These are phyloP conservation scores for Medauroidea extradentata DNA, from an alignment of 1,140 invertebrate species.

Conservation along the genomic window DNA sequence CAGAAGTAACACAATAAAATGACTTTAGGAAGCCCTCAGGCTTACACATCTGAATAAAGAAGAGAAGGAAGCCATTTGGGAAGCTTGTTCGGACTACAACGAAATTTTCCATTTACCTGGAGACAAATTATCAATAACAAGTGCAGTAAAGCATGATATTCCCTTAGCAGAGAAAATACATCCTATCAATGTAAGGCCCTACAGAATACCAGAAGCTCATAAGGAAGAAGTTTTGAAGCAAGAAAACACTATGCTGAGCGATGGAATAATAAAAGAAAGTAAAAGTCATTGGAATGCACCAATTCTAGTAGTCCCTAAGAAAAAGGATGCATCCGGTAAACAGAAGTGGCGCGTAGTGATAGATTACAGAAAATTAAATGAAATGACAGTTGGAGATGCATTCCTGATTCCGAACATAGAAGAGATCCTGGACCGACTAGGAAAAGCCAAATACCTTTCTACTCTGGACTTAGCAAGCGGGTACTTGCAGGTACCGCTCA, in stretches of 20 bases:
- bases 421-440: slow-evolving; percentile 19
- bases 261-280: background rate
- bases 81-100: background rate
- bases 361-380: slow-evolving; percentile 42
- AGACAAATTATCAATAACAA: background rate
- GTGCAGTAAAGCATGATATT: background rate
- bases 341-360: slow-evolving; percentile 22
- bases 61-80: background rate
- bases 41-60: background rate
- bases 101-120: background rate
- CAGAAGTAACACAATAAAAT: too few relatives aligned
- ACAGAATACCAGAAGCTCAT: background rate
- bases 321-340: slow-evolving; percentile 3
- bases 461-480: background rate
- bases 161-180: background rate
- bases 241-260: background rate
- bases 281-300: slow-evolving; percentile 5
- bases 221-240: background rate
- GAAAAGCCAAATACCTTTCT: background rate
- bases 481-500: slow-evolving; percentile 21
- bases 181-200: background rate
- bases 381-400: slow-evolving; percentile 32
- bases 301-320: slow-evolving; percentile 3
- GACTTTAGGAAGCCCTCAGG: too few relatives aligned
- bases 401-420: slow-evolving; percentile 45